phyloP scores from a whole-genome alignment of 2,888 invertebrate species.

The Netelia melanura region DNA sequence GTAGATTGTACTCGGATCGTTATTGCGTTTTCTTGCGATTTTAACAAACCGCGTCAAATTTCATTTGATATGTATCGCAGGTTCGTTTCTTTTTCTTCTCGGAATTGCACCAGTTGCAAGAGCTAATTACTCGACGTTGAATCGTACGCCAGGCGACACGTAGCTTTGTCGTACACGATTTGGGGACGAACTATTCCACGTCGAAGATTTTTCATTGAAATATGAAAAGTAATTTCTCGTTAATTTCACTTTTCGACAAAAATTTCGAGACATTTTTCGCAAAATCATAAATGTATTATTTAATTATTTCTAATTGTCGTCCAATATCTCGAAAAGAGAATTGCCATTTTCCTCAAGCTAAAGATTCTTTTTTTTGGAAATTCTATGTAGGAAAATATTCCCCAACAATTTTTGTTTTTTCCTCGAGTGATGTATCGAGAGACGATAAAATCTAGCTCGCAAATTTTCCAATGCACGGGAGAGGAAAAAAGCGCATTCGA shows the following conservation, averaged over 20 bases:
- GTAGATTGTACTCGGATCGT: background rate
- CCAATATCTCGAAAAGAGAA: background rate
- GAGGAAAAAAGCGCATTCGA: background rate
- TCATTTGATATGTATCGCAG: background rate
- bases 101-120: background rate
- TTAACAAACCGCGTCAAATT: background rate
- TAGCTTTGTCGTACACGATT: no score
- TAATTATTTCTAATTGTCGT: background rate
- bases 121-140: background rate
- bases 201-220: no score
- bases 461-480: constrained; percentile 39
- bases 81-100: background rate
- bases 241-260: background rate
- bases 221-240: background rate
- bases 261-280: background rate
- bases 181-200: no score
- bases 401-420: background rate
- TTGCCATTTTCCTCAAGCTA: background rate
- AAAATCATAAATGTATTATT: no score
- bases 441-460: constrained; percentile 22
- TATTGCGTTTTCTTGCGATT: background rate
- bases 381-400: background rate
- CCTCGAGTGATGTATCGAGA: background rate
- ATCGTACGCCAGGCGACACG: background rate
- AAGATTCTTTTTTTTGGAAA: background rate